Conservation (phyloP, 1,140 invertebrate genomes). For the Littorina saxatilis region DNA sequence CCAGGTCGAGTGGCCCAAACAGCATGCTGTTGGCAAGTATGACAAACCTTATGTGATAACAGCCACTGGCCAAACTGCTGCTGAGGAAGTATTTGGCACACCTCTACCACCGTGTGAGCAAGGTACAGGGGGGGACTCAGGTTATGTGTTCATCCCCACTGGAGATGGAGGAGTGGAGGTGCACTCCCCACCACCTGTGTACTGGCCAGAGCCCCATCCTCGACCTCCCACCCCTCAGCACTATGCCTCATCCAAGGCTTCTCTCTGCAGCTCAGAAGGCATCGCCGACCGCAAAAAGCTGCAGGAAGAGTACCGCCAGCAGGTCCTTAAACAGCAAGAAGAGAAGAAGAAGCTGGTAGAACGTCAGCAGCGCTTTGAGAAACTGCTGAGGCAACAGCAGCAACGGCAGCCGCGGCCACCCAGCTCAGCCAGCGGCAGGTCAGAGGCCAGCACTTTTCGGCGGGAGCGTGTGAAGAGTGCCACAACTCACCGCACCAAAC, state of each 20-base stretch:
- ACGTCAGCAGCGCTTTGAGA: constrained; percentile 16
- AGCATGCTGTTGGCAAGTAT: constrained; percentile 25
- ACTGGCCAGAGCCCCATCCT: constrained; percentile 18
- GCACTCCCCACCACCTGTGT: constrained; percentile 23
- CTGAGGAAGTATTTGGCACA: constrained; percentile 24
- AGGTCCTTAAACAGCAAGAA: not conserved
- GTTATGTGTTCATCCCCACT: constrained; percentile 27
- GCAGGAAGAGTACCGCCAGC: constrained; percentile 16
- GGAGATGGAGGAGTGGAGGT: constrained; percentile 24
- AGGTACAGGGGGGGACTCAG: constrained; percentile 13
- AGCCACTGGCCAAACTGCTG: not conserved
- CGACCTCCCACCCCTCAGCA: constrained; percentile 18
- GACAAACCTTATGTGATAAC: constrained; percentile 6
- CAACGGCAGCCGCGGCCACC: constrained; percentile 8
- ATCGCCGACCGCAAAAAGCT: not conserved
- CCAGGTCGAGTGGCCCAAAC: constrained; percentile 19
- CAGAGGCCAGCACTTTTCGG: not conserved
- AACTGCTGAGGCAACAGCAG: constrained; percentile 31
- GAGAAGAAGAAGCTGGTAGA: not conserved
- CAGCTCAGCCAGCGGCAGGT: not conserved
- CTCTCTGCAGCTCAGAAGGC: constrained; percentile 32
- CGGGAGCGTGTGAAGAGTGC: constrained; percentile 50
- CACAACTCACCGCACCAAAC: constrained; percentile 45
- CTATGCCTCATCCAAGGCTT: constrained; percentile 16
- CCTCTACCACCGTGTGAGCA: constrained; percentile 24